These are phyloP conservation scores for Bryconaethiops microstoma DNA, from an alignment of 2,797 vertebrate genomes.

Conservation along the genomic window DNA sequence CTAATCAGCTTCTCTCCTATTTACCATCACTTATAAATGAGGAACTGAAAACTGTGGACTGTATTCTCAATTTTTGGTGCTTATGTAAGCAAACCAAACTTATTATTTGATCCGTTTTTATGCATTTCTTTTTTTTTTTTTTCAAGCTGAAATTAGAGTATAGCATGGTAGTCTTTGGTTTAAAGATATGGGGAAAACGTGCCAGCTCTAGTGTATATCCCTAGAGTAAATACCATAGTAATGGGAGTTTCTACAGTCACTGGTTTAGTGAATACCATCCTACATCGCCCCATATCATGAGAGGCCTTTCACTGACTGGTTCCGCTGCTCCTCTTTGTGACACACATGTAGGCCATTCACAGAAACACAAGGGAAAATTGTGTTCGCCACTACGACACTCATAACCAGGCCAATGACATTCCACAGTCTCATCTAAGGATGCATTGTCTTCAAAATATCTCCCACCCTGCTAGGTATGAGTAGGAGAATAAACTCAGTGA, in stretches of 20 bases:
- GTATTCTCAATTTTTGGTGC: no score
- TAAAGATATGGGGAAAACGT: no score
- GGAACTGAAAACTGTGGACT: no score
- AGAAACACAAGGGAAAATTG: neutral
- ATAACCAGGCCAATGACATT: neutral
- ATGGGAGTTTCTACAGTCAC: neutral
- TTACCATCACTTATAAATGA: no score
- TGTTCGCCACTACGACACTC: neutral
- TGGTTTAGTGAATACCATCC: neutral
- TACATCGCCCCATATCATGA: neutral
- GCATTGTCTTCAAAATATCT: neutral
- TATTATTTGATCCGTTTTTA: no score
- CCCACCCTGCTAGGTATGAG: neutral
- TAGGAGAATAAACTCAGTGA: neutral
- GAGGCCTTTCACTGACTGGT: neutral
- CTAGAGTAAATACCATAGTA: neutral
- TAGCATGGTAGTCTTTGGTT: no score
- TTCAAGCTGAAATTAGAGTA: no score
- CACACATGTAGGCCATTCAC: slow-evolving; percentile 2
- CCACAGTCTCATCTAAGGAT: neutral
- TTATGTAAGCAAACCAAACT: no score
- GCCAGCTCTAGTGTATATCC: no score
- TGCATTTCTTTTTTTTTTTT: no score
- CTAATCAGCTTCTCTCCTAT: no score
- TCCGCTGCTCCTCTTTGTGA: neutral